Evolutionary conservation across 1,140 invertebrate species (phyloP), one percentile per base, ranked within the genome.

Genomic region (Meteorus sp.): DNA sequence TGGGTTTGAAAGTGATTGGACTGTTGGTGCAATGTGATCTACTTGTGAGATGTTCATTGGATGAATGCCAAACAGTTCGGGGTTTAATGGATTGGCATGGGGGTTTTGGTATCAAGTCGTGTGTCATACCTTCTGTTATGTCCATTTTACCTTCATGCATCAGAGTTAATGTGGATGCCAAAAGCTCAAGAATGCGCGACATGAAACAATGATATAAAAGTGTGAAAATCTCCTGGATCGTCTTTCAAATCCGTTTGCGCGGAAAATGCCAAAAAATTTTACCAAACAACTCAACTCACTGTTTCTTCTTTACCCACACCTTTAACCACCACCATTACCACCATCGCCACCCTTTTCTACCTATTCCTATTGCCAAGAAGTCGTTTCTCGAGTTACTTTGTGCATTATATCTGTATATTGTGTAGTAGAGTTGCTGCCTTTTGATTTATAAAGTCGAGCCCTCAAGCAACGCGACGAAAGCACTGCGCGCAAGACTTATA

Each of bases 21-120:
- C n/a, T 66, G 41, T 55, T 64, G 62, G 67, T 69, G 68, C 62
- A 63, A 65, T 73, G 63, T 64, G 63, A 72, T 72, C 11, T 69
- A 71, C 68, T 66, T 65, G 65, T 63, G 66, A 71, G 66, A 74
- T 68, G 69, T 69, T 66, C 70, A 69, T 71, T 74, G 72, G 72
- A 64, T 11, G 11, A 9, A 20, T 23, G 66, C 72, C 72, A 74
- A 68, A 65, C 33, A 13, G 3, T n/a, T 39, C 13, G 8, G 35
- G 15, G 27, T 68, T 68, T 31, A 57, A 15, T 8, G 41, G 11
- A 17, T 17, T 44, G 27, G 27, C 27, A 29, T 29, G 9, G 27
- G 9, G 27, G 47, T 37, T 13, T 48, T 33, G 57, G 62, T 60
- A 60, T 47, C 39, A 37, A 56, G 45, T 13, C n/a, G n/a, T n/a